Base-by-base conservation (phyloP, 2,888 invertebrate genomes). In the Apamea monoglypha region DNA sequence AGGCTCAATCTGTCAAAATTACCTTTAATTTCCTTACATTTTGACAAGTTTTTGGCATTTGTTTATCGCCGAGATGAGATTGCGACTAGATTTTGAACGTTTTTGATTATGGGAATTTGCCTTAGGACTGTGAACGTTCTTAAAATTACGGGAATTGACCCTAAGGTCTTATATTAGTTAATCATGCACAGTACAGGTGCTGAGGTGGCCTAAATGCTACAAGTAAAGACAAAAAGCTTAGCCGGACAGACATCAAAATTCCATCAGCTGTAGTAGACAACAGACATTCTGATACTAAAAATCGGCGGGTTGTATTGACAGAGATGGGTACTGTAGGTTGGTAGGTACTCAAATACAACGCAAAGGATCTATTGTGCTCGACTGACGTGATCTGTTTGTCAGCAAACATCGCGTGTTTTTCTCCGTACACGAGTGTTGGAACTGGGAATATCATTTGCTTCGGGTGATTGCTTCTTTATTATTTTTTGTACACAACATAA, bases 401-500 rank as follows among this genome's bases (percentile, higher is more conserved):
- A 76, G 87, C 88, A 92, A 92, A 93, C 90, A 92, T 80, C 80
- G 72, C n/a, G n/a, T 80, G 83, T 89, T 89, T 85, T 81, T 87
- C 81, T 85, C 89, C 83, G 82, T 87, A 83, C 79, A 82, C 83
- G 36, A 59, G 75, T 76, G 69, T 56, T 61, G 29, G 63, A 47
- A 32, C 40, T 69, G 59, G 50, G 6, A 50, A 50, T 50, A 50
- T 18, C 50, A 50, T 53, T 21, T 53, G 7, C 8, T 8, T 53
- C 8, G 7, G 53, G 21, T 21, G 53, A 53, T 25, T 53, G n/a
- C n/a, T n/a, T n/a, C n/a, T n/a, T n/a, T n/a, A n/a, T n/a, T n/a
- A n/a, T n/a, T n/a, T n/a, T n/a, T n/a, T n/a, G 32, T 32, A 63
- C n/a, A n/a, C n/a, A n/a, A n/a, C n/a, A n/a, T n/a, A n/a, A n/a